phyloP scores from a whole-genome alignment of 2,888 invertebrate species.

The Calameuta filiformis region DNA sequence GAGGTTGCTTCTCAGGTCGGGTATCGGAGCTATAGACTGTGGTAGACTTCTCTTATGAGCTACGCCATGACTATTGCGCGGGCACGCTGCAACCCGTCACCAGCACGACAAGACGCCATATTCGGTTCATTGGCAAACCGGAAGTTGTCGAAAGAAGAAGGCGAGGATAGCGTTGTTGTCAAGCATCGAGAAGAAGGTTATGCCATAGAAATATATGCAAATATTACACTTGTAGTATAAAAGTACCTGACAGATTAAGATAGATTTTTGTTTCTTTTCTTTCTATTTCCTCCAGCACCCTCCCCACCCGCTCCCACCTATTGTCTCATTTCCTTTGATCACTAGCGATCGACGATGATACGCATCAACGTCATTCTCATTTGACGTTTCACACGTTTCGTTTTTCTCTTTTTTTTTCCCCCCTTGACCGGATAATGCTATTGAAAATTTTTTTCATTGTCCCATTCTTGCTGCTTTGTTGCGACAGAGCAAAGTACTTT shows the following conservation, averaged over 20 bases:
- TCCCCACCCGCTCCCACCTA: not conserved
- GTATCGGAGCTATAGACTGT: conserved; percentile 86
- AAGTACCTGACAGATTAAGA: not conserved
- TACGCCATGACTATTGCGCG: conserved; percentile 87
- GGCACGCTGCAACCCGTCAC: conserved; percentile 69
- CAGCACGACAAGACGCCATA: conserved; percentile 60
- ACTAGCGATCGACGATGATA: not conserved
- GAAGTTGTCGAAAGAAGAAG: conserved; percentile 62
- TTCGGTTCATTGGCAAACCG: conserved; percentile 54
- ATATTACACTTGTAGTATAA: conserved; percentile 47
- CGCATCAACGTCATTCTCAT: conserved; percentile 30
- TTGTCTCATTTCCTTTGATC: conserved; percentile 5
- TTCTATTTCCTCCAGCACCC: not conserved
- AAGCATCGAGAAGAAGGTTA: conserved; percentile 62
- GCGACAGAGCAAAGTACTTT: not conserved
- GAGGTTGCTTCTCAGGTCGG: conserved; percentile 83
- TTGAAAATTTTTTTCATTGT: not conserved
- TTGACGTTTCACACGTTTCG: conserved; percentile 17
- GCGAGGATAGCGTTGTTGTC: conserved; percentile 63
- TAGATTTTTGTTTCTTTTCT: not conserved
- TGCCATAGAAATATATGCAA: conserved; percentile 61
- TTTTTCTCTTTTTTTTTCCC: conserved; percentile 12
- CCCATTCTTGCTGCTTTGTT: not conserved
- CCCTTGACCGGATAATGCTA: not conserved
- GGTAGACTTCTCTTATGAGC: conserved; percentile 86